Evolutionary conservation across 2,888 invertebrate species (phyloP), one percentile per base, ranked within the genome.

Genomic region (Bunonema sp.): DNA sequence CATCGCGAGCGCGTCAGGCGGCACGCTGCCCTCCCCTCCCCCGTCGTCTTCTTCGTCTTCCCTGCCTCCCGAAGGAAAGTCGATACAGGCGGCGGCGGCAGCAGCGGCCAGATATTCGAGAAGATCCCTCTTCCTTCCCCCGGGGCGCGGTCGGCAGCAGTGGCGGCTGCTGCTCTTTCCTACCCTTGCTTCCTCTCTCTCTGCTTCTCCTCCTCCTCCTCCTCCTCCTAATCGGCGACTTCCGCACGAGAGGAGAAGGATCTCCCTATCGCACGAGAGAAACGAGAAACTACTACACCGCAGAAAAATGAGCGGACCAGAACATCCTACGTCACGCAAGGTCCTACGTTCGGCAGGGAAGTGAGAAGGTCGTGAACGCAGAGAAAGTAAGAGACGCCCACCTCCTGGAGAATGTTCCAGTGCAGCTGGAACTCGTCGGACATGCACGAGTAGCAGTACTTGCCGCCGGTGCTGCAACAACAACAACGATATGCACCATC

Each of bases 361-460:
- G 8, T 16, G 32, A 32, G 16, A 32, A 15, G 32, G 15, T 15
- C 30, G 34, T 35, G 20, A n/a, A 4, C 18, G 36, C 10, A 35
- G 18, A 35, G 18, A 29, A 40, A 34, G 40, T 34, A 40, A 15
- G 19, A 19, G 12, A 19, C 12, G 34, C 45, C 35, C 30, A 64
- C 64, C 56, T 64, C 56, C 41, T 64, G 60, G 19, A 64, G 44
- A 44, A 57, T 52, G 16, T 51, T 53, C 64, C 64, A 64, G 38
- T 64, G 61, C 8, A 49, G 36, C 30, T 57, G 47, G 41, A 64
- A 64, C 29, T 64, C 61, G 47, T 58, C 54, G 7, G 61, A 62
- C 64, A 64, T 64, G 45, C 64, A 64, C 33, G 58, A 58, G 48
- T 61, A 64, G 46, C 64, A 64, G 34, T 59, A 57, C 29, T 56